Conservation (phyloP, 2,113 vertebrate genomes). For the Aptenodytes patagonicus region DNA sequence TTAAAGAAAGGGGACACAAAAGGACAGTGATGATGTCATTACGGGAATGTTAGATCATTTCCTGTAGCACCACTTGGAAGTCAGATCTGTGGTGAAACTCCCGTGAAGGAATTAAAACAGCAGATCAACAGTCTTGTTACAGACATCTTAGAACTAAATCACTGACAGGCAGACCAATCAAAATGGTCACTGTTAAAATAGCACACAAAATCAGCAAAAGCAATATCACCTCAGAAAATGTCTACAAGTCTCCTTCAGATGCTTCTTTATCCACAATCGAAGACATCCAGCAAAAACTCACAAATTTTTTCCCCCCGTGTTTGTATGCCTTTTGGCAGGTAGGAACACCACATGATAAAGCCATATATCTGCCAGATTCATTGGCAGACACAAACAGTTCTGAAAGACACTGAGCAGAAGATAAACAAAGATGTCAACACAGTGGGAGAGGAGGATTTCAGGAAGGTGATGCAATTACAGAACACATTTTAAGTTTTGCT, state of each 20-base stretch:
- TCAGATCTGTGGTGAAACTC: background rate
- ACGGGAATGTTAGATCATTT: background rate
- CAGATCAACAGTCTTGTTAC: background rate
- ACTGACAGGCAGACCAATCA: background rate
- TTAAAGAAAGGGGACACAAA: background rate
- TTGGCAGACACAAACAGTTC: background rate
- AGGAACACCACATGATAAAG: background rate
- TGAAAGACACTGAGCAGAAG: background rate
- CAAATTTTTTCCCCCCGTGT: rapidly evolving
- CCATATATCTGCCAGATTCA: background rate
- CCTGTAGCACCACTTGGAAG: background rate
- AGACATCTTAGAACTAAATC: background rate
- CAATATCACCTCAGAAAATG: background rate
- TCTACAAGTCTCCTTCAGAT: background rate
- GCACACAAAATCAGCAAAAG: background rate
- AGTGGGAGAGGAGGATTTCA: background rate
- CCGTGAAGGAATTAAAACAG: background rate
- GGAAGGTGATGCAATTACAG: background rate
- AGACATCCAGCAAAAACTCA: background rate
- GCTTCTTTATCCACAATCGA: background rate
- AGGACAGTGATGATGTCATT: background rate
- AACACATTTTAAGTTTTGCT: background rate
- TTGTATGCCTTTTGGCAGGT: background rate
- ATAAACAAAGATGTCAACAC: background rate
- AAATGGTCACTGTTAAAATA: background rate